Evolutionary conservation across 2,888 invertebrate genomes (phyloP), one percentile per base, ranked within the genome.

Genomic region (Timema cristinae): DNA sequence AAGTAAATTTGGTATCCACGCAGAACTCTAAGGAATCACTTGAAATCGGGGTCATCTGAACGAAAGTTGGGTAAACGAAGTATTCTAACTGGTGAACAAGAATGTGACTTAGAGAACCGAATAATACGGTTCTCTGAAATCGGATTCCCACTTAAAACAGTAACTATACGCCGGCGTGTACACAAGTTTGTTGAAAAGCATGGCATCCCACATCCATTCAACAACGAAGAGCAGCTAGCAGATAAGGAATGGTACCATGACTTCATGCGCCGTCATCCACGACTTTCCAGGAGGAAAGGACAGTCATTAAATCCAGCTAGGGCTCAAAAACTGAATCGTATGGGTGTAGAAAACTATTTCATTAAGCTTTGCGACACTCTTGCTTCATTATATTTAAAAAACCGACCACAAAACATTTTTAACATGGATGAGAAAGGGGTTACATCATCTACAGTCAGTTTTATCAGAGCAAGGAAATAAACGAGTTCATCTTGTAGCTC

Each of bases 21-120:
- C 15, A 59, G 59, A n/a, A 59, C 59, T 13, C 32, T 59, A 1
- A 5, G 59, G 59, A 59, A 59, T 59, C 59, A 10, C 59, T 59
- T 59, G 59, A 59, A 59, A n/a, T 13, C 59, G 8, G 59, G 59
- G 59, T 59, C n/a, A 59, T 59, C 59, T n/a, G 59, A 59, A 59
- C 59, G 15, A 9, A 59, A 59, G n/a, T 59, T 59, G 13, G n/a
- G 59, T 15, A 59, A 59, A 59, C n/a, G 59, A 59, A 59, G 59
- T n/a, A 59, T 59, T n/a, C 59, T 59, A n/a, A 59, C 59, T 7
- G n/a, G 13, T 5, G 59, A 59, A 32, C 9, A 59, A 59, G 59
- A 59, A 59, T n/a, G n/a, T 59, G n/a, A 59, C 59, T 5, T 59
- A 59, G 59, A n/a, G 59, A n/a, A 59, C 59, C 15, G 59, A 59